Conservation (phyloP, 2,797 vertebrate species). For the Botia kubotai region DNA sequence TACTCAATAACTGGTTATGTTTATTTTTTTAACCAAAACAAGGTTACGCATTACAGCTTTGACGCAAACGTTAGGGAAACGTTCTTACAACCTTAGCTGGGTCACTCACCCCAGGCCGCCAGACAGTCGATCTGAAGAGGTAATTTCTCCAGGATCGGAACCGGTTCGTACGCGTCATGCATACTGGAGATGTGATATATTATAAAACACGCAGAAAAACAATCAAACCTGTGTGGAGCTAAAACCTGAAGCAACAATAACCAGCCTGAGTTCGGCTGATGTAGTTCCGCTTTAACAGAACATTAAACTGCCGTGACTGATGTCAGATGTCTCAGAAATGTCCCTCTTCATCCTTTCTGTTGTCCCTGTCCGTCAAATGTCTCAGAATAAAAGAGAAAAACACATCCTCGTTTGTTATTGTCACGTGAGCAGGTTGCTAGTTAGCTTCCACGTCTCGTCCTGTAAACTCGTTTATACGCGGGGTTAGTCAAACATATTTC, state of each 20-base stretch:
- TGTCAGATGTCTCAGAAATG: background rate
- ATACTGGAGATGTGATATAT: conserved; percentile 70
- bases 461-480: background rate
- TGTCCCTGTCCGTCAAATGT: background rate
- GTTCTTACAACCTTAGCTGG: too few species aligned
- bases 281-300: background rate
- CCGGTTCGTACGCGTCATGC: conserved; percentile 95
- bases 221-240: background rate
- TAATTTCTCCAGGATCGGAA: conserved; percentile 94
- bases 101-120: conserved; percentile 93
- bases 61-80: too few species aligned
- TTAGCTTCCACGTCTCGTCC: background rate
- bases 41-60: too few species aligned
- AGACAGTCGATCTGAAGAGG: conserved; percentile 97
- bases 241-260: background rate
- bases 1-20: too few species aligned
- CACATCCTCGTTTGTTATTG: background rate
- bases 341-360: background rate
- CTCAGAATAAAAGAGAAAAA: background rate
- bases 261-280: background rate
- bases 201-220: background rate
- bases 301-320: background rate
- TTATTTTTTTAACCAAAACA: too few species aligned
- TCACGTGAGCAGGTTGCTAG: background rate
- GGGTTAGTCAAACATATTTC: background rate